Evolutionary conservation across 2,888 invertebrate genomes (phyloP).

Genomic region (Drosophila demipolita): DNA sequence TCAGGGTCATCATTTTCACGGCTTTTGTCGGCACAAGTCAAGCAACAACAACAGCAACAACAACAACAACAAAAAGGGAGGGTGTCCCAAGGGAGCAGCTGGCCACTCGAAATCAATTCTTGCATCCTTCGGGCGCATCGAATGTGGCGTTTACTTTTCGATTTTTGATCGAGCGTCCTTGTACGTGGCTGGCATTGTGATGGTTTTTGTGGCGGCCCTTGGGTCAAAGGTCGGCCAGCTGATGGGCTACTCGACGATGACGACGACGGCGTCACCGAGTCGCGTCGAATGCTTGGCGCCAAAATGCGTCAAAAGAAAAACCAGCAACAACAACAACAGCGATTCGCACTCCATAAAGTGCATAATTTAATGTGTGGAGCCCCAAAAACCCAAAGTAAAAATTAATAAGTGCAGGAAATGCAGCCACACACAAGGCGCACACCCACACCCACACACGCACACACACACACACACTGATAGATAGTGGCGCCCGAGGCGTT

Average conservation of each 20-base stretch:
- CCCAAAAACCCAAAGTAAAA: background rate
- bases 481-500: constrained; percentile 37
- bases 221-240: constrained; percentile 72
- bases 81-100: constrained; percentile 45
- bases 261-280: constrained; percentile 60
- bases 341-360: constrained; percentile 81
- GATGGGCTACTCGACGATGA: constrained; percentile 36
- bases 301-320: constrained; percentile 41
- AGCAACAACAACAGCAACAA: constrained; percentile 57
- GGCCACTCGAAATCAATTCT: constrained; percentile 70
- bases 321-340: background rate
- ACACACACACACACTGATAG: constrained; percentile 11
- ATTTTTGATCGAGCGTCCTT: constrained; percentile 57
- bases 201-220: constrained; percentile 47
- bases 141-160: constrained; percentile 61
- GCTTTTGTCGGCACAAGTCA: constrained; percentile 80
- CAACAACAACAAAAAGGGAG: constrained; percentile 16
- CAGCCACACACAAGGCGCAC: constrained; percentile 18
- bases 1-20: constrained; percentile 75
- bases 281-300: constrained; percentile 72
- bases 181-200: constrained; percentile 61
- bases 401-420: constrained; percentile 65
- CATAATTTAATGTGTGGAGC: constrained; percentile 52
- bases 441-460: background rate
- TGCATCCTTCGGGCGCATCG: constrained; percentile 64